Conservation (phyloP, 1,140 invertebrate species). For the Tetranychus urticae region DNA sequence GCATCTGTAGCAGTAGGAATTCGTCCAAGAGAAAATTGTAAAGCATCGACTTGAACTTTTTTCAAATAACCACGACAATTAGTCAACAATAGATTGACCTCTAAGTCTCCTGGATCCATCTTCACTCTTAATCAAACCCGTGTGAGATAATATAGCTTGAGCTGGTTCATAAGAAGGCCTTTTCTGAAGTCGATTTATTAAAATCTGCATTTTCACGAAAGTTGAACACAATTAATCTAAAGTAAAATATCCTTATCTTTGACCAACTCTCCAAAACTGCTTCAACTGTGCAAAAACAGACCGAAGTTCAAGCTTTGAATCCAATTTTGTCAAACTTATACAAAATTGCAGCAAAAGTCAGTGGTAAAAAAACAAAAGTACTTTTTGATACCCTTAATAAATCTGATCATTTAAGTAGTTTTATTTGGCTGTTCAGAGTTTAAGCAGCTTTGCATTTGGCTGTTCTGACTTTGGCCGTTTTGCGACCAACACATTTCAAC, state of each 20-base stretch:
- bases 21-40: conserved; percentile 47
- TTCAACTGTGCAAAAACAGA: no score
- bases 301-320: conserved; percentile 1
- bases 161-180: neutral
- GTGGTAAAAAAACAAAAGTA: no score
- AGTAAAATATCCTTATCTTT: neutral
- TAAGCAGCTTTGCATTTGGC: no score
- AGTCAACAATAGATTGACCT: conserved; percentile 19
- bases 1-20: no score
- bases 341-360: no score
- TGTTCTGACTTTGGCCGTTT: conserved; percentile 4
- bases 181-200: neutral
- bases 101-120: conserved; percentile 17
- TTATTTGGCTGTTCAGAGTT: no score
- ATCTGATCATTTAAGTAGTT: no score
- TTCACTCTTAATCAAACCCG: conserved; percentile 17
- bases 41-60: no score
- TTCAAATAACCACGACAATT: no score
- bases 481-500: conserved; percentile 25
- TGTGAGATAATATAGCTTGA: conserved; percentile 6
- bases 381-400: no score
- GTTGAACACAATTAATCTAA: conserved; percentile 1
- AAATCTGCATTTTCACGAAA: neutral
- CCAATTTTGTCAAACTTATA: conserved; percentile 2
- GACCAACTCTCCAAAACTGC: no score